These are phyloP conservation scores for Leptosomus discolor DNA, from an alignment of 2,113 vertebrate genomes.

Conservation along the genomic window DNA sequence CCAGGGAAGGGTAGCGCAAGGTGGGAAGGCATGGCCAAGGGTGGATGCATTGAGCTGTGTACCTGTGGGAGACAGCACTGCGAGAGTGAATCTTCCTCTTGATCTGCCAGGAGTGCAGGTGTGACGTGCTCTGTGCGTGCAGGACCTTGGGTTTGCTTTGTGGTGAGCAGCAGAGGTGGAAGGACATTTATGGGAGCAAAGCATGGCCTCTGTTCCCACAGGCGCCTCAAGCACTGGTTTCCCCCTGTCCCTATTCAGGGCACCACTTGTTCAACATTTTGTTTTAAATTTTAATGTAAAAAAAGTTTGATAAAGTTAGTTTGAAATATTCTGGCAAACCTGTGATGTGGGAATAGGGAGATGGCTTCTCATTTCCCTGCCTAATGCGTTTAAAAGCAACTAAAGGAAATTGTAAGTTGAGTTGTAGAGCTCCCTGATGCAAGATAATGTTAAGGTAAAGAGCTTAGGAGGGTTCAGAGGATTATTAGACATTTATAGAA, in stretches of 20 bases:
- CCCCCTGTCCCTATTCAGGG: neutral
- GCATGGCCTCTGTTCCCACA: fast-evolving
- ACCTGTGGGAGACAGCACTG: neutral
- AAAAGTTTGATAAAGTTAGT: neutral
- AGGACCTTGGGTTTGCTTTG: neutral
- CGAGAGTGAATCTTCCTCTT: neutral
- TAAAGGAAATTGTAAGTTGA: neutral
- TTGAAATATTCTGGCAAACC: neutral
- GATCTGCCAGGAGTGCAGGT: neutral
- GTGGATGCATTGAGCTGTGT: neutral
- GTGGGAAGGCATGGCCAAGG: neutral
- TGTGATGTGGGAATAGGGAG: neutral
- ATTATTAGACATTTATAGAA: neutral
- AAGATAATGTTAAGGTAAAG: neutral
- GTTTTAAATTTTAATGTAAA: neutral
- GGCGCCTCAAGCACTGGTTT: neutral
- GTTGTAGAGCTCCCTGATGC: neutral
- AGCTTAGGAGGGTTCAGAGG: neutral
- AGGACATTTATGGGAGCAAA: neutral
- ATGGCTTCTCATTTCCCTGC: neutral
- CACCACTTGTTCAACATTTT: neutral
- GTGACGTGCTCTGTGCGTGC: neutral
- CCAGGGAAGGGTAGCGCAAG: neutral
- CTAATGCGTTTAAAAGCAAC: neutral
- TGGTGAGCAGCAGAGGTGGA: neutral